Evolutionary conservation across 2,888 invertebrate genomes (phyloP), one percentile per base, ranked within the genome.

Genomic region (Zaprionus lineosus): DNA sequence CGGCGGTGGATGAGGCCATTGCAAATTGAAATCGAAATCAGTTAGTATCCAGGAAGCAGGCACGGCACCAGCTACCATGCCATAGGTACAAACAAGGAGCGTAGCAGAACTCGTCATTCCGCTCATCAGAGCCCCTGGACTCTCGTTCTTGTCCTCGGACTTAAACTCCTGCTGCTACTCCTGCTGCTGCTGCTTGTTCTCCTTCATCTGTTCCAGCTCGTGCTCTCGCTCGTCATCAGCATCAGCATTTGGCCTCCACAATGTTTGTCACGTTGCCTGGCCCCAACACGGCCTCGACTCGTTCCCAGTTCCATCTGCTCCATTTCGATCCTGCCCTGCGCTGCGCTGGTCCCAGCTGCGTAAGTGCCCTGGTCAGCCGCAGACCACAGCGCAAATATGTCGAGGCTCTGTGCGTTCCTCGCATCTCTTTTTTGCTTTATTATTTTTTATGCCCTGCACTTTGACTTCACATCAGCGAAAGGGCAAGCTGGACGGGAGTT

Each of bases 11-110:
- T 61, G 68, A 47, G 31, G 61, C 52, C 48, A 71, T 60, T 51
- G 50, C 62, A 79, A 85, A 82, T 85, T 81, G 85, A 81, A 81
- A 81, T 85, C 86, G 84, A 82, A 82, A 84, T 85, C 81, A 83
- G 85, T 84, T 78, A 50, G 58, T 51, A 24, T 6, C 24, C 4
- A 24, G n/a, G 24, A 15, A 61, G 47, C 44, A 58, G 62, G 55
- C 26, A 36, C 18, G 11, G 21, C 41, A 39, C 28, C 18, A 33
- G 11, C n/a, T n/a, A n/a, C n/a, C n/a, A n/a, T n/a, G n/a, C n/a
- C n/a, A n/a, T n/a, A n/a, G n/a, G n/a, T n/a, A n/a, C n/a, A n/a
- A 29, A 26, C 31, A 31, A 29, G 40, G 40, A 12, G n/a, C n/a
- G n/a, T n/a, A 5, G 11, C 28, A 26, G 9, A 55, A 52, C 63